A percentile compares a stretch with the other conserved stretches of the same genome.
phyloP scores from a whole-genome alignment of 2,888 invertebrate species.

The Mesoligia furuncula region DNA sequence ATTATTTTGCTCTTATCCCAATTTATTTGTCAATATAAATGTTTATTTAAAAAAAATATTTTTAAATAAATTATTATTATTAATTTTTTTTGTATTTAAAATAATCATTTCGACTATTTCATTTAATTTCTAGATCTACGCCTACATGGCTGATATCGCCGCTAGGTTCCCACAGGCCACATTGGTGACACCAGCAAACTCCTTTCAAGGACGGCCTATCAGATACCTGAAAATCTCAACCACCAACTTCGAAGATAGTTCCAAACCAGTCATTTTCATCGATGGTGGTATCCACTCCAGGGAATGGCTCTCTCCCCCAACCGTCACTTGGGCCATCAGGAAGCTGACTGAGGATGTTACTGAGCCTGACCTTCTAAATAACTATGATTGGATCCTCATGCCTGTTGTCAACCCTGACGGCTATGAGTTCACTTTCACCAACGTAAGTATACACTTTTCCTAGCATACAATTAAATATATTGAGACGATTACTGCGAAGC shows the following conservation, averaged over 20 bases:
- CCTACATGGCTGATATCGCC: conserved; percentile 83
- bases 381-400: conserved; percentile 92
- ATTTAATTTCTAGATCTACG: conserved; percentile 75
- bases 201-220: conserved; percentile 90
- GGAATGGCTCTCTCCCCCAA: conserved; percentile 93
- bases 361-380: conserved; percentile 88
- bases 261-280: conserved; percentile 91
- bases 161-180: conserved; percentile 84
- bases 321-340: conserved; percentile 91
- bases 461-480: not conserved
- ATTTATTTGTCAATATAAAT: not conserved
- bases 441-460: conserved; percentile 59
- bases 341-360: conserved; percentile 91
- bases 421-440: conserved; percentile 90
- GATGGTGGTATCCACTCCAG: conserved; percentile 92
- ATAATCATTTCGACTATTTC: no score
- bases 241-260: conserved; percentile 80
- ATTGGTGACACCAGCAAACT: conserved; percentile 87
- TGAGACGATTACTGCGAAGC: not conserved
- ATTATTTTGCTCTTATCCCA: not conserved
- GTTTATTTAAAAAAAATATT: no score
- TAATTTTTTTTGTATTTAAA: no score
- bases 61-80: no score
- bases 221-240: conserved; percentile 91
- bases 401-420: conserved; percentile 94